Evolutionary conservation across 2,888 invertebrate genomes (phyloP), one percentile per base, ranked within the genome.

Genomic region (Andrena fulva): DNA sequence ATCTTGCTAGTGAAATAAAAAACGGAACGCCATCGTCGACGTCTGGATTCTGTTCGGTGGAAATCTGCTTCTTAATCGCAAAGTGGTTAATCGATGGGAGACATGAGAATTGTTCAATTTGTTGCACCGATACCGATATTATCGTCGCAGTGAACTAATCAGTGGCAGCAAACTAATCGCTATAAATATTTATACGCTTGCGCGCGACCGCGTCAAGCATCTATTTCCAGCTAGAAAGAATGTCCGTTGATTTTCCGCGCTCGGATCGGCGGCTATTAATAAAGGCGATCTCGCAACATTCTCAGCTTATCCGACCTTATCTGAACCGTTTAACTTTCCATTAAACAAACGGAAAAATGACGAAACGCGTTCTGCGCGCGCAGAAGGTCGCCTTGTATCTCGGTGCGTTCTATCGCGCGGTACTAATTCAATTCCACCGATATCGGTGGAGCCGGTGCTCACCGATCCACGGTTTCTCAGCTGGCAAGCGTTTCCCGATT

Each of bases 241-340:
- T 16, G 31, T 16, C n/a, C 64, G 69, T 35, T 29, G 50, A 59
- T 69, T 73, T 66, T 66, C 42, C 77, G 42, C 2, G 42, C 54
- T 35, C 48, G 60, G 24, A 63, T 48, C 27, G 63, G 12, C 33
- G 31, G 10, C 62, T 78, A 80, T 80, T 72, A 80, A 78, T 80
- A 80, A 35, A 54, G 16, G 6, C 60, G 66, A 74, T 80, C 64
- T 56, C 72, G 80, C 72, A 59, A 80, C 72, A 48, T 72, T 70
- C 27, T 2, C 48, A 8, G 54, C 69, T 80, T 74, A 74, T 62
- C 81, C 69, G 74, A 4, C 16, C 50, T 79, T 79, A 81, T 81
- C 81, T 12, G 69, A 35, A 56, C 67, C 73, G 81, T 80, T 81
- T 69, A 81, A 70, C 74, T 80, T 80, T 81, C 81, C 80, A 81